Percentiles rank a stretch among this genome's conserved stretches.
These are phyloP conservation scores for Stenotaenia linearis DNA, from an alignment of 2,888 invertebrate species.

Conservation along the genomic window DNA sequence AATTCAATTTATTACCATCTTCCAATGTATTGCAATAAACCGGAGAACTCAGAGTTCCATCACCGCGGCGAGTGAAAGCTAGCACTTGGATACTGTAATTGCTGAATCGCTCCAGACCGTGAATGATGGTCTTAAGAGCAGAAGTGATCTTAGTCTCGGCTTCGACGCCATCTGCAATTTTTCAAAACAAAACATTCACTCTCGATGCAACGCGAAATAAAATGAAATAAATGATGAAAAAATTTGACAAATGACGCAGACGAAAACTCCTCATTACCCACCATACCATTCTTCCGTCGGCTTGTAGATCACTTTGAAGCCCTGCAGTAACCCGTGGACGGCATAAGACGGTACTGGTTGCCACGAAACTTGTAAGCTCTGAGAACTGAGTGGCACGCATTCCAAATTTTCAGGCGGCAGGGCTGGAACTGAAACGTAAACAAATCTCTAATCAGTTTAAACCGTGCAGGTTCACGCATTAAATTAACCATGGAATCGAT, in stretches of 20 bases:
- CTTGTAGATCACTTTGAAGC: constrained; percentile 69
- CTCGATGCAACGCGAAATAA: too few relatives aligned
- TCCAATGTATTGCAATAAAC: constrained; percentile 93
- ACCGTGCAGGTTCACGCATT: background rate
- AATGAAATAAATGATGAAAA: background rate
- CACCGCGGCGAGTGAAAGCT: constrained; percentile 90
- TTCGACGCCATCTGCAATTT: constrained; percentile 49
- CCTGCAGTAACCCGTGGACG: constrained; percentile 53
- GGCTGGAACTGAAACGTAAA: constrained; percentile 48
- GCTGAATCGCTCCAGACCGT: constrained; percentile 87
- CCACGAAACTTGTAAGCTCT: constrained; percentile 49
- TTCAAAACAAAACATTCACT: background rate
- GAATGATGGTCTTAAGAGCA: constrained; percentile 88
- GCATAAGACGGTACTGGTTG: constrained; percentile 47
- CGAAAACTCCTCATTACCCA: constrained; percentile 36
- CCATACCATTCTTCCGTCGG: constrained; percentile 41
- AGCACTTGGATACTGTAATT: constrained; percentile 96
- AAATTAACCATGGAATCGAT: background rate
- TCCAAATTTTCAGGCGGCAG: constrained; percentile 48
- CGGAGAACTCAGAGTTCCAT: constrained; percentile 79
- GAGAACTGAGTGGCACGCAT: constrained; percentile 47
- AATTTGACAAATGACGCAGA: constrained; percentile 5
- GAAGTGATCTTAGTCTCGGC: constrained; percentile 79
- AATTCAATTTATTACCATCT: constrained; percentile 61
- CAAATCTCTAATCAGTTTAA: constrained; percentile 19